A percentile compares a stretch with the other conserved stretches of the same genome.
phyloP scores from a whole-genome alignment of 1,140 invertebrate genomes.

The Aphaenogaster rudis region DNA sequence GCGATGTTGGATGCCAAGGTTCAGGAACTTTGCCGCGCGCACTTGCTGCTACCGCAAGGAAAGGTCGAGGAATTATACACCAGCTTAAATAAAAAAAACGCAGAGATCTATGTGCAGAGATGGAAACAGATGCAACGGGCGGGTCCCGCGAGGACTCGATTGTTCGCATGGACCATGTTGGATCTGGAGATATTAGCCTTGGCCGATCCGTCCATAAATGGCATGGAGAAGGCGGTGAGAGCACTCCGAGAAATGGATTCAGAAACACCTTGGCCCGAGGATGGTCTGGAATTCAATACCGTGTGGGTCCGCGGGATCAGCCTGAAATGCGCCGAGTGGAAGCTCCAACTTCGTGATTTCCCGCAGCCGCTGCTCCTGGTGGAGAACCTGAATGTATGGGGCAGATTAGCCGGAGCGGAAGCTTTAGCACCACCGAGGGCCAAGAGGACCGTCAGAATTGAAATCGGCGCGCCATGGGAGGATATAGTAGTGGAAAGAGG shows the following conservation, averaged over 20 bases:
- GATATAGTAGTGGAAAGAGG: constrained; percentile 92
- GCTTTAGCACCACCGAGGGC: constrained; percentile 93
- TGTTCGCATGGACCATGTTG: constrained; percentile 94
- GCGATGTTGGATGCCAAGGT: constrained; percentile 97
- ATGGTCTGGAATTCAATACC: constrained; percentile 95
- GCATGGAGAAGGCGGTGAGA: constrained; percentile 91
- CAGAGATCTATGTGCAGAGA: constrained; percentile 97
- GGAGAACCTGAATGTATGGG: constrained; percentile 94
- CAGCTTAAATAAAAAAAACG: constrained; percentile 95
- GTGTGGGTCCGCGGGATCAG: constrained; percentile 96
- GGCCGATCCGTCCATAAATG: constrained; percentile 95
- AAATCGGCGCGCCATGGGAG: constrained; percentile 93
- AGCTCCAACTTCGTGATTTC: constrained; percentile 97
- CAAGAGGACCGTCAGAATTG: constrained; percentile 90
- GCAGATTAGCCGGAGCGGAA: constrained; percentile 96
- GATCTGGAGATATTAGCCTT: constrained; percentile 94
- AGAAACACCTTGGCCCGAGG: constrained; percentile 96
- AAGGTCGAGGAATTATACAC: constrained; percentile 97
- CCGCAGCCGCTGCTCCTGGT: constrained; percentile 96
- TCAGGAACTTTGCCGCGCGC: constrained; percentile 92
- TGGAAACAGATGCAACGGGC: constrained; percentile 93
- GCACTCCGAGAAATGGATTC: constrained; percentile 94
- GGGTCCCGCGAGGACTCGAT: constrained; percentile 91
- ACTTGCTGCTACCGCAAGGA: constrained; percentile 93
- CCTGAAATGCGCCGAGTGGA: constrained; percentile 94